Conservation (phyloP, 2,888 invertebrate species). For the Diarsia mendica region DNA sequence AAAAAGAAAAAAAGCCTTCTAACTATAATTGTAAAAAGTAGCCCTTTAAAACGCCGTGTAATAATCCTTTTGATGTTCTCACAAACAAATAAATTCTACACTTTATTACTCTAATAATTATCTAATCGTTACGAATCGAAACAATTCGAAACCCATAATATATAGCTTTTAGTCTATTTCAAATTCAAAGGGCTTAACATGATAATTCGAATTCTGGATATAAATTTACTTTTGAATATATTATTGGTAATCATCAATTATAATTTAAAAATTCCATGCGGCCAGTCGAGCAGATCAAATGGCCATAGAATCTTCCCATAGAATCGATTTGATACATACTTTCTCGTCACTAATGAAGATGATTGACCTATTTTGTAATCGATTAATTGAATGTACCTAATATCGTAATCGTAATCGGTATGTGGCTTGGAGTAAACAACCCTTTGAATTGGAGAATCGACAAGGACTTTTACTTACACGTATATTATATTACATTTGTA, state of each 20-base stretch:
- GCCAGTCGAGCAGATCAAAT: slow-evolving; percentile 54
- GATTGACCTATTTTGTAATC: slow-evolving; percentile 56
- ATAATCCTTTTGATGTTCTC: slow-evolving; percentile 17
- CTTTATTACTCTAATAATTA: slow-evolving; percentile 50
- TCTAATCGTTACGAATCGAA: slow-evolving; percentile 56
- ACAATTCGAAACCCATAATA: slow-evolving; percentile 39
- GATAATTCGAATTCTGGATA: slow-evolving; percentile 50
- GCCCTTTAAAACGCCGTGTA: slow-evolving; percentile 5
- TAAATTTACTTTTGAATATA: slow-evolving; percentile 58
- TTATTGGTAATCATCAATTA: slow-evolving; percentile 50
- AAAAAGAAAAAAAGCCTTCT: background rate
- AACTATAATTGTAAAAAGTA: slow-evolving; percentile 3
- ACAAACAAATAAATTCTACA: slow-evolving; percentile 59
- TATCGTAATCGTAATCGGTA: slow-evolving; percentile 33
- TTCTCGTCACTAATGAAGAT: slow-evolving; percentile 57
- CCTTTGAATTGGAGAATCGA: background rate
- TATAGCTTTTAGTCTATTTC: slow-evolving; percentile 32
- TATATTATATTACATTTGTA: background rate
- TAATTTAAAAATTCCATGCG: slow-evolving; percentile 58
- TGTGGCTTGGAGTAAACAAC: slow-evolving; percentile 18
- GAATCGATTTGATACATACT: slow-evolving; percentile 60
- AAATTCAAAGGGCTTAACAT: slow-evolving; percentile 48
- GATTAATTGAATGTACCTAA: slow-evolving; percentile 43
- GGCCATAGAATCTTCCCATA: slow-evolving; percentile 52
- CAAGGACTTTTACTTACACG: background rate